Conservation (phyloP, 2,797 vertebrate genomes). For the Steatocranus sp. region DNA sequence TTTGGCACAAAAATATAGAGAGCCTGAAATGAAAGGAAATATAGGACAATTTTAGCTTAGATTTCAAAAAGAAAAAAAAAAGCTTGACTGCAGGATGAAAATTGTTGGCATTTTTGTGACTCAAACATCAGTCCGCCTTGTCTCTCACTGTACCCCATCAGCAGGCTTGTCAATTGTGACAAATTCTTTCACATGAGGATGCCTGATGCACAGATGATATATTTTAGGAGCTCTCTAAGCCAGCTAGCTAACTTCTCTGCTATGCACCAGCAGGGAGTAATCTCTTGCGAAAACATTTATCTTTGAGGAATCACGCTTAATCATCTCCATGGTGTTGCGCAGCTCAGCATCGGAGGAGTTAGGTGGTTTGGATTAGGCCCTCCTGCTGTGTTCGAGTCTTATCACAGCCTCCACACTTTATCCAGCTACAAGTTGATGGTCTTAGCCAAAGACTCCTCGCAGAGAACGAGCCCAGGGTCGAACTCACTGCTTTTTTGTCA, state of each 20-base stretch:
- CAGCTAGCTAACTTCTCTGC: conserved; percentile 35
- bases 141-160: conserved; percentile 10
- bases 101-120: conserved; percentile 5
- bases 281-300: conserved; percentile 67
- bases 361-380: conserved; percentile 68
- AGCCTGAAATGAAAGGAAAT: conserved; percentile 26
- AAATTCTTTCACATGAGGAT: conserved; percentile 31
- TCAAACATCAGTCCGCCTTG: conserved; percentile 6
- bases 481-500: conserved; percentile 48
- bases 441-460: conserved; percentile 47
- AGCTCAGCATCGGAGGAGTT: conserved; percentile 69
- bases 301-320: conserved; percentile 69
- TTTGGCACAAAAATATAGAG: conserved; percentile 15
- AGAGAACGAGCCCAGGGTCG: conserved; percentile 23
- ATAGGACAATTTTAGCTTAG: conserved; percentile 21
- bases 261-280: conserved; percentile 57
- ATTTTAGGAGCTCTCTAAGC: conserved; percentile 42
- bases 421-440: conserved; percentile 60
- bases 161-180: conserved; percentile 19
- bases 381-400: conserved; percentile 68
- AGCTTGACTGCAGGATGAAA: conserved; percentile 15
- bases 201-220: conserved; percentile 34
- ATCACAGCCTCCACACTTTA: conserved; percentile 65
- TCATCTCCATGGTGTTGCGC: conserved; percentile 66
- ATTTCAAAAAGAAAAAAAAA: conserved; percentile 8